Base-by-base conservation (phyloP, 1,140 invertebrate genomes). In the Cotesia glomerata region DNA sequence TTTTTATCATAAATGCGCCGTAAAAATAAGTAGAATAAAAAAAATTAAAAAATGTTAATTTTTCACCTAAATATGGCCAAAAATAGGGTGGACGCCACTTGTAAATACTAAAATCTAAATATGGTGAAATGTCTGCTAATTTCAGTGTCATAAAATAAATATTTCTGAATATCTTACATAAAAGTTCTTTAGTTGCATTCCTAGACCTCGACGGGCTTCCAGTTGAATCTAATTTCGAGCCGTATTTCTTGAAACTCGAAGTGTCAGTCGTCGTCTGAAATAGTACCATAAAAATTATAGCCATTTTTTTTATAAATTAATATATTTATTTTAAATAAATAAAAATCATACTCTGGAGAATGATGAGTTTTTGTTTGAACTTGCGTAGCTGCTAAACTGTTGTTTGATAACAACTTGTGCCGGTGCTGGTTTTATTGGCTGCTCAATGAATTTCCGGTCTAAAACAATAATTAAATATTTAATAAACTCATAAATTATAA, bases 121-220 rank as follows among this genome's bases (percentile, higher is more conserved):
- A n/a, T n/a, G n/a, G n/a, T n/a, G n/a, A n/a, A n/a, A n/a, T n/a
- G n/a, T n/a, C n/a, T n/a, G n/a, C n/a, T n/a, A 26, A 26, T 26
- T 26, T 26, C 26, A 26, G 26, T 26, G 26, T 26, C 1, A 2
- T 26, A 26, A 26, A 26, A 26, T 1, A 26, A 26, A 26, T 26
- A 26, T 26, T 26, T 26, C 26, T 26, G 2, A 26, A 69, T 69
- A 49, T 90, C 92, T 90, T 89, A 96, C 95, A 88, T 81, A 95
- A 92, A 74, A 97, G 86, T 88, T 97, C 95, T 88, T 96, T 97
- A 0, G 95, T 97, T 18, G 94, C 90, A 82, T 93, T 96, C 76
- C 95, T 91, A 9, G 95, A 97, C 84, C 95, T 90, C 81, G 94
- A 88, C 77, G 93, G 88, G 85, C 91, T 93, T 52, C 92, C 92